Percentiles rank a stretch among this genome's conserved stretches.
Conservation (phyloP, 2,888 invertebrate species). For the Eristalis arbustorum region DNA sequence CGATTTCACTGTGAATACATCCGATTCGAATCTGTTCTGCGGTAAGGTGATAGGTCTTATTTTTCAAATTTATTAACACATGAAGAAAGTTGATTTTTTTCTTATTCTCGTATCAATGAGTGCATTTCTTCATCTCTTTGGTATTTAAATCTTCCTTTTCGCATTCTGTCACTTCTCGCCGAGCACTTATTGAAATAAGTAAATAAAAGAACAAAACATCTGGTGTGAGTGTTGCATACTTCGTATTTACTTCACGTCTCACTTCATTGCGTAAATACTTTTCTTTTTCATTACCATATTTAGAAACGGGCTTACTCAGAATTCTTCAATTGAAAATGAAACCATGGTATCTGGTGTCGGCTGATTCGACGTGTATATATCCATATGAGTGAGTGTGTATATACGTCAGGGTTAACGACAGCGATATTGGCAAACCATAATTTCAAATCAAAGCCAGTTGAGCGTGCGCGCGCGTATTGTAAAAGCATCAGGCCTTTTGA, state of each 20-base stretch:
- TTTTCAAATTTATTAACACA: not conserved
- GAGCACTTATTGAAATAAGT: not conserved
- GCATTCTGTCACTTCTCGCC: not conserved
- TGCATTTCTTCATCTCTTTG: not conserved
- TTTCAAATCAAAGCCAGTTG: constrained; percentile 40
- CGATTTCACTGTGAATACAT: not conserved
- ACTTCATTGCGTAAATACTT: constrained; percentile 46
- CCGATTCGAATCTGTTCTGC: not conserved
- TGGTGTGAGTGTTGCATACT: constrained; percentile 24
- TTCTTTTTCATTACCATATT: constrained; percentile 58
- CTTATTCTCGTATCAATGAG: not conserved
- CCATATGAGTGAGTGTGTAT: not conserved
- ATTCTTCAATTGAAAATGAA: constrained; percentile 54
- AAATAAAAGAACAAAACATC: constrained; percentile 24
- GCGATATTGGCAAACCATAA: constrained; percentile 47
- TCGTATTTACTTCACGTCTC: constrained; percentile 45
- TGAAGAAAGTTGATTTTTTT: not conserved
- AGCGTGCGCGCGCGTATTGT: constrained; percentile 21
- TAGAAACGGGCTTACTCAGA: constrained; percentile 30
- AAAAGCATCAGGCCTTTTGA: constrained; percentile 27
- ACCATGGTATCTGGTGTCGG: constrained; percentile 41
- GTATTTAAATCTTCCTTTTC: constrained; percentile 4
- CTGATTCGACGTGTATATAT: not conserved
- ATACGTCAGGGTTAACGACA: constrained; percentile 52
- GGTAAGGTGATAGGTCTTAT: not conserved